Evolutionary conservation across 1,140 invertebrate genomes (phyloP).

Genomic region (Trachymyrmex cornetzi): DNA sequence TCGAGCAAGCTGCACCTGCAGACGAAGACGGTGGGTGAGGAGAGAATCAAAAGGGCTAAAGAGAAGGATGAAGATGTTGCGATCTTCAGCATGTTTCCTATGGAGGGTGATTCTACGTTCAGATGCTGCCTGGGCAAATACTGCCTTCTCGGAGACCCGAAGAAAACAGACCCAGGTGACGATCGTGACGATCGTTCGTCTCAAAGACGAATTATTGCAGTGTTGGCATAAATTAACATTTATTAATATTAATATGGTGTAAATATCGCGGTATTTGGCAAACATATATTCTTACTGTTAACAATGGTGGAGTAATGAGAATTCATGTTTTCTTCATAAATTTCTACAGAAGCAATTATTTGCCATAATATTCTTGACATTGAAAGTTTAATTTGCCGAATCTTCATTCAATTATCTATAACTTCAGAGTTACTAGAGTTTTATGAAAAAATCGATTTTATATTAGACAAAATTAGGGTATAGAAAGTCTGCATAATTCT

Average conservation of each 20-base stretch:
- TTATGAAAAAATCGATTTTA: neutral
- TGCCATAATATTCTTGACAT: neutral
- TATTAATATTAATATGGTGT: conserved; percentile 1
- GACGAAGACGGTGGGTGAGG: conserved; percentile 92
- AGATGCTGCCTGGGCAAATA: conserved; percentile 91
- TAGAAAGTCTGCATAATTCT: neutral
- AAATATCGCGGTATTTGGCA: conserved; percentile 3
- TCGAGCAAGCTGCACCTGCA: conserved; percentile 91
- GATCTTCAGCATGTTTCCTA: conserved; percentile 92
- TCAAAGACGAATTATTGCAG: neutral
- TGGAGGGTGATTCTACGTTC: conserved; percentile 92
- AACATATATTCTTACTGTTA: neutral
- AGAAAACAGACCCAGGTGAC: conserved; percentile 92
- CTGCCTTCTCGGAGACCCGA: conserved; percentile 92
- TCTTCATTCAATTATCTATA: neutral
- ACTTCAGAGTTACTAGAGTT: neutral
- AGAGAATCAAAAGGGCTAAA: conserved; percentile 90
- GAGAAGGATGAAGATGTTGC: conserved; percentile 95
- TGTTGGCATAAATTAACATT: neutral
- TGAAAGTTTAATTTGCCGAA: neutral
- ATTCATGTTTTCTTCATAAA: neutral
- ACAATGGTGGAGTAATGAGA: neutral
- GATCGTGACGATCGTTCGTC: conserved; percentile 18
- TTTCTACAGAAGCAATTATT: neutral
- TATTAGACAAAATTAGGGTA: too few species aligned